phyloP scores from a whole-genome alignment of 2,888 invertebrate genomes.

The Synanthedon tipuliformis region DNA sequence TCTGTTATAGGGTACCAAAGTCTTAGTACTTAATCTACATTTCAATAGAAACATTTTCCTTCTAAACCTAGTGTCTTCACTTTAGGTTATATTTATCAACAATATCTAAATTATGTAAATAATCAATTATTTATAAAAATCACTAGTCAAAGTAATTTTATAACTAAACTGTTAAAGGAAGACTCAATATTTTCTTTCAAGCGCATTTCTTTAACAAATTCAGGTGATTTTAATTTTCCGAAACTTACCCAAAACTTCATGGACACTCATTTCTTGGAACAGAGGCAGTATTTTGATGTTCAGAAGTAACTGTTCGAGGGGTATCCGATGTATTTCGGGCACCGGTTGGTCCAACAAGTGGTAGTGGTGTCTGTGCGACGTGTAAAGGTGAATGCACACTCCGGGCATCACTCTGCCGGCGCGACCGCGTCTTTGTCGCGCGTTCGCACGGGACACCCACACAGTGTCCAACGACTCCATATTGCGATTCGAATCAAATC shows the following conservation, averaged over 20 bases:
- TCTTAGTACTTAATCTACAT: no score
- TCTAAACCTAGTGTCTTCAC: no score
- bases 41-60: no score
- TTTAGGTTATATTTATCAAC: no score
- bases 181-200: neutral
- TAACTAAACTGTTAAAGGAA: no score
- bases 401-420: slow-evolving; percentile 93
- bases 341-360: slow-evolving; percentile 80
- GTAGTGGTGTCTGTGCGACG: slow-evolving; percentile 75
- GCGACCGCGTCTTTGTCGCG: slow-evolving; percentile 88
- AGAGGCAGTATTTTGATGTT: slow-evolving; percentile 78
- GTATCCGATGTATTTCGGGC: slow-evolving; percentile 91
- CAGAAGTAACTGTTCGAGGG: slow-evolving; percentile 84
- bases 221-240: neutral
- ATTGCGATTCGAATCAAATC: slow-evolving; percentile 84
- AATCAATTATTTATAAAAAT: no score
- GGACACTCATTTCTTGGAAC: slow-evolving; percentile 56
- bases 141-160: no score
- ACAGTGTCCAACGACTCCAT: slow-evolving; percentile 89
- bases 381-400: slow-evolving; percentile 87
- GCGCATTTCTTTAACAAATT: neutral
- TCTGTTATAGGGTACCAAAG: no score
- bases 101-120: no score
- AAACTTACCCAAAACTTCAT: slow-evolving; percentile 62
- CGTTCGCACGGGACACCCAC: slow-evolving; percentile 93